These are phyloP conservation scores for Terebella lapidaria DNA, from an alignment of 2,888 invertebrate species.

Conservation along the genomic window DNA sequence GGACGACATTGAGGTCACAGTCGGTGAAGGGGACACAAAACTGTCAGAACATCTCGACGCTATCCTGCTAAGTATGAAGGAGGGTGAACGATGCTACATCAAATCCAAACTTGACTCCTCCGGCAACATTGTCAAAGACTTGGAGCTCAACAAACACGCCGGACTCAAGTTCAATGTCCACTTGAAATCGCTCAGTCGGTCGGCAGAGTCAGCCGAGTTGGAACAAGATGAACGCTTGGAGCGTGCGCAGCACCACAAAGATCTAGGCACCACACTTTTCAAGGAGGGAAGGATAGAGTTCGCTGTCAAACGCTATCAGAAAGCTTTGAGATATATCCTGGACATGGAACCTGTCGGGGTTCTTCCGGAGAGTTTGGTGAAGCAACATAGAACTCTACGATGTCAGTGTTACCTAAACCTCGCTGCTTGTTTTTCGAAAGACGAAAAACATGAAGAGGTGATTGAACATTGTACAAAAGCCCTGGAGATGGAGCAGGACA, in stretches of 20 bases:
- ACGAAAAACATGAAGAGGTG: slow-evolving; percentile 66
- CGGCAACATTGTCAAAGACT: slow-evolving; percentile 17
- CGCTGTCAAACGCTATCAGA: slow-evolving; percentile 19
- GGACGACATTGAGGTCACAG: slow-evolving; percentile 19
- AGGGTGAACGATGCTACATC: slow-evolving; percentile 22
- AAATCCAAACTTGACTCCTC: slow-evolving; percentile 23
- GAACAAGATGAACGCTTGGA: slow-evolving; percentile 24
- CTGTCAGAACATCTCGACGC: slow-evolving; percentile 25
- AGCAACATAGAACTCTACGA: slow-evolving; percentile 11
- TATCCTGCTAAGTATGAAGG: slow-evolving; percentile 22
- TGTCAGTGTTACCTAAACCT: slow-evolving; percentile 25
- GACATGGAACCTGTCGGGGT: slow-evolving; percentile 10
- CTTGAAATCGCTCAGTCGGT: slow-evolving; percentile 17
- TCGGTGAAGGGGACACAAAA: slow-evolving; percentile 26
- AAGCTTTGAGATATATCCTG: slow-evolving; percentile 15
- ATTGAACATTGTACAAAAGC: slow-evolving; percentile 71
- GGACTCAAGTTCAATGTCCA: slow-evolving; percentile 22
- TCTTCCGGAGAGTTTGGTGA: neutral
- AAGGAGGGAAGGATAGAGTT: slow-evolving; percentile 15
- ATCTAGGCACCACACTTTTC: slow-evolving; percentile 24
- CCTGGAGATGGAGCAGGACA: slow-evolving; percentile 66
- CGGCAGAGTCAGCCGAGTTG: slow-evolving; percentile 22
- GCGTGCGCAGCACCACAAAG: slow-evolving; percentile 26
- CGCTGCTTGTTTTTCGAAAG: slow-evolving; percentile 58
- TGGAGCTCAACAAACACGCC: slow-evolving; percentile 8